Percentiles rank a stretch among this genome's conserved stretches.
These are phyloP conservation scores for Cyprinodon brontotheroides DNA, from an alignment of 2,113 vertebrate species.

Conservation along the genomic window DNA sequence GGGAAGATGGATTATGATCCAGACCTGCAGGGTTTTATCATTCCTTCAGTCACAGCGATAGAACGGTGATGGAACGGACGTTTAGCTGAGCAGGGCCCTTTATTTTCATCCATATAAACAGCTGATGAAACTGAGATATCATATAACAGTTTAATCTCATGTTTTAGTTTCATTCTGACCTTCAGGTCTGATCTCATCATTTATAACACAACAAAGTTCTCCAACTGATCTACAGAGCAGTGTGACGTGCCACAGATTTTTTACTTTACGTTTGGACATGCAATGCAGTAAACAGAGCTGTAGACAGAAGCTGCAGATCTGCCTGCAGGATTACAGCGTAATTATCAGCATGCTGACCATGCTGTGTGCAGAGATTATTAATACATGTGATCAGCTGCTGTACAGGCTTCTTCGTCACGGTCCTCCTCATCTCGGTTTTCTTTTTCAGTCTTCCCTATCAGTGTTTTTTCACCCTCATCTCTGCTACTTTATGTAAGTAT, in stretches of 20 bases:
- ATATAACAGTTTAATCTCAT: too few species aligned
- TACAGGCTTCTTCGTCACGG: not conserved
- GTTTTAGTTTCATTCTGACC: too few species aligned
- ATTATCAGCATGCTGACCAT: conserved; percentile 52
- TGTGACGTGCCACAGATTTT: not conserved
- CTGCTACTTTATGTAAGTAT: conserved; percentile 31
- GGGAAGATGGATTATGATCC: not conserved
- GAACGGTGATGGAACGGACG: not conserved
- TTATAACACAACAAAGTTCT: too few species aligned
- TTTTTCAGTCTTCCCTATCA: not conserved
- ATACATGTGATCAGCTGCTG: not conserved
- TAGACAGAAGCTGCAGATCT: not conserved
- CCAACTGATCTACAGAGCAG: not conserved
- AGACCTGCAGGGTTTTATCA: too few species aligned
- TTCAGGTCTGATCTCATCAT: too few species aligned
- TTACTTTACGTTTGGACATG: not conserved
- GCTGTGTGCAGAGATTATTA: conserved; percentile 40
- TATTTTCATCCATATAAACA: too few species aligned
- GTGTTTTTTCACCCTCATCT: not conserved
- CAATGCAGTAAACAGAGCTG: not conserved
- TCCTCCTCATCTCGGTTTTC: not conserved
- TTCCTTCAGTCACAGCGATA: not conserved
- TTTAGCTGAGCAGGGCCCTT: not conserved
- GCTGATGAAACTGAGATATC: too few species aligned
- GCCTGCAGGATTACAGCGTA: conserved; percentile 27